A percentile compares a stretch with the other conserved stretches of the same genome.
phyloP scores from a whole-genome alignment of 2,797 vertebrate genomes.

The Gallinago nigripennis region DNA sequence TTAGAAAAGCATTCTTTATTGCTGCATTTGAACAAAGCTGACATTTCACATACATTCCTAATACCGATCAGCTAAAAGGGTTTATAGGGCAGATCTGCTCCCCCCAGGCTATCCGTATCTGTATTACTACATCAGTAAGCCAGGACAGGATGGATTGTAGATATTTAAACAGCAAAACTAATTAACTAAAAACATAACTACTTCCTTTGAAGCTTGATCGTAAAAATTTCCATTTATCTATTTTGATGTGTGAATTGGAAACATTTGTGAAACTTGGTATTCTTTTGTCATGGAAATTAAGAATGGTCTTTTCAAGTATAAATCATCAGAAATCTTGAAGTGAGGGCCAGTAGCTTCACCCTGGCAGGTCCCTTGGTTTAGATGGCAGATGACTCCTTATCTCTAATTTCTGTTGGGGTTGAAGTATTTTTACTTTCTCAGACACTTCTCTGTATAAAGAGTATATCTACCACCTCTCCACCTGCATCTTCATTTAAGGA shows the following conservation, averaged over 20 bases:
- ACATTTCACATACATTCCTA: conserved; percentile 29
- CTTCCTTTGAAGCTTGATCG: conserved; percentile 38
- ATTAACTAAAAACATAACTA: conserved; percentile 56
- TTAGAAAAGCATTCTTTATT: conserved; percentile 45
- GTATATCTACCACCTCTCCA: background rate
- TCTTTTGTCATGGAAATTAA: conserved; percentile 43
- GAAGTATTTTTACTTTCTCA: background rate
- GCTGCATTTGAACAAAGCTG: conserved; percentile 19
- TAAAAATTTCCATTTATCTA: conserved; percentile 37
- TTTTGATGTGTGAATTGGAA: conserved; percentile 18
- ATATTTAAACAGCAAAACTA: conserved; percentile 50
- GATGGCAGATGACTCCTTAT: background rate
- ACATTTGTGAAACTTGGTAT: background rate
- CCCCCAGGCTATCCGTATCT: background rate
- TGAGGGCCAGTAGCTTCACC: background rate
- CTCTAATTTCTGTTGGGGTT: background rate
- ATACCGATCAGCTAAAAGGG: background rate
- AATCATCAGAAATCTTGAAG: background rate
- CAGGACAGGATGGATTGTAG: background rate
- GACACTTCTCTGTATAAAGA: background rate
- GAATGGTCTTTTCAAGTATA: background rate
- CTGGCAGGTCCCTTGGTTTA: background rate
- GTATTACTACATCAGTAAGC: conserved; percentile 21
- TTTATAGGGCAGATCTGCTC: background rate
- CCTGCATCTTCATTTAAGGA: background rate